Conservation (phyloP, 2,888 invertebrate genomes). For the Tenthredo mesomela region DNA sequence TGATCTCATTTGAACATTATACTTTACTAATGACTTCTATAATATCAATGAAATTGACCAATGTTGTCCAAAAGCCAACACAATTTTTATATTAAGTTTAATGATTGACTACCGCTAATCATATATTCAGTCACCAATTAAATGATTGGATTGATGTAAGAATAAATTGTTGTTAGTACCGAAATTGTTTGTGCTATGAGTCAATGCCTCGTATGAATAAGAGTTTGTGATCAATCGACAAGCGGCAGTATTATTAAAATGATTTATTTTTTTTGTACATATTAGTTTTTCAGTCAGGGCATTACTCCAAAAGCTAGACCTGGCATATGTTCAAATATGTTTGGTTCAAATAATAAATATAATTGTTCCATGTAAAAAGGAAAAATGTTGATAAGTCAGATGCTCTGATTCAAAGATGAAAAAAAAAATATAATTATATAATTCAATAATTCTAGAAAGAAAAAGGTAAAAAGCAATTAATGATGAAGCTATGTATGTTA, state of each 20-base stretch:
- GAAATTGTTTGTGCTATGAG: background rate
- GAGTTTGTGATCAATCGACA: background rate
- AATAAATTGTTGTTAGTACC: background rate
- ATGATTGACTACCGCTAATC: background rate
- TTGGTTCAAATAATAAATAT: background rate
- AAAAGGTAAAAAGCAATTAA: background rate
- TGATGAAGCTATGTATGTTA: slow-evolving; percentile 1
- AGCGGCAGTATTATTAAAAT: background rate
- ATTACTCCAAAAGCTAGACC: background rate
- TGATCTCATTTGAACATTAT: background rate
- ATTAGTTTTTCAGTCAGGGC: background rate
- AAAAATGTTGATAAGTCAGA: background rate
- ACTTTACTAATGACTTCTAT: background rate
- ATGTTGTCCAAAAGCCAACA: background rate
- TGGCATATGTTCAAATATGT: background rate
- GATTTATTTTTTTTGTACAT: background rate
- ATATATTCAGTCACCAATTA: background rate
- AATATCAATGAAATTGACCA: background rate
- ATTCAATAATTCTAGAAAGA: background rate
- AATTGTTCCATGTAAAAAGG: background rate
- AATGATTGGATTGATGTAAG: background rate
- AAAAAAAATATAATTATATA: background rate
- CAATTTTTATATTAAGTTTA: background rate
- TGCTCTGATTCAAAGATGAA: background rate
- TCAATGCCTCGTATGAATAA: background rate